Evolutionary conservation across 2,888 invertebrate species (phyloP).

Genomic region (Eilema caniola): DNA sequence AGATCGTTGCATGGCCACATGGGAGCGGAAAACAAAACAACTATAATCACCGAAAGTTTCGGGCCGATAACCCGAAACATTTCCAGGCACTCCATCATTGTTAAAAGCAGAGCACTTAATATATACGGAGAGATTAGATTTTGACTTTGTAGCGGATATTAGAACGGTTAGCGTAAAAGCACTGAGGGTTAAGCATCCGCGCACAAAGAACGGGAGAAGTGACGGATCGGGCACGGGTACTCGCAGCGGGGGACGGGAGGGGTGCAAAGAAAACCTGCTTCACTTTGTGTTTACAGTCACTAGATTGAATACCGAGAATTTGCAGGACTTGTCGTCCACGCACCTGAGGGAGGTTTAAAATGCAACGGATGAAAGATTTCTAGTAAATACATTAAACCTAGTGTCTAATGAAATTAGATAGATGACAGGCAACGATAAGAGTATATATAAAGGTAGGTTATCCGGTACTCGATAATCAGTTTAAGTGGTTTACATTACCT

Average conservation of each 20-base stretch:
- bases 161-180: neutral
- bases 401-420: no score
- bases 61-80: conserved; percentile 10
- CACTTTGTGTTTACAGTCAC: conserved; percentile 55
- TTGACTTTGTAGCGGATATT: conserved; percentile 10
- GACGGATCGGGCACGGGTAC: neutral
- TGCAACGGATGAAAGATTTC: neutral
- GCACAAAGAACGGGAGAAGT: conserved; percentile 31
- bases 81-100: conserved; percentile 1
- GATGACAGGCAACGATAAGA: no score
- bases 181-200: conserved; percentile 22
- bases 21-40: conserved; percentile 17
- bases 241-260: neutral
- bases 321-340: conserved; percentile 24
- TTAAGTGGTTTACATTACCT: no score
- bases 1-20: neutral
- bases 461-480: no score
- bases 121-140: conserved; percentile 16
- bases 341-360: conserved; percentile 16
- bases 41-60: conserved; percentile 13
- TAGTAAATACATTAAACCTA: no score
- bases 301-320: conserved; percentile 54
- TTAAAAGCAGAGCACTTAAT: conserved; percentile 6
- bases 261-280: conserved; percentile 48
- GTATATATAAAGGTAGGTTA: no score